phyloP scores from a whole-genome alignment of 1,140 invertebrate species.

The Drosophila melanogaster region Release_6_plus_ISO1_MT NC_004354.4:21308001-21308500 shows the following conservation, averaged over 20 bases:
- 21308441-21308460: slow-evolving; percentile 75
- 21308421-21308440: slow-evolving; percentile 64
- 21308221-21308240: slow-evolving; percentile 70
- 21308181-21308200: background rate
- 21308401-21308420: slow-evolving; percentile 92
- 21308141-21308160: slow-evolving; percentile 64
- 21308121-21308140: slow-evolving; percentile 68
- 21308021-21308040: no score
- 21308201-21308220: background rate
- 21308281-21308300: slow-evolving; percentile 74
- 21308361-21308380: slow-evolving; percentile 96
- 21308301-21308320: slow-evolving; percentile 70
- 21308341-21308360: slow-evolving; percentile 94
- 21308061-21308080: no score
- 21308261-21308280: slow-evolving; percentile 65
- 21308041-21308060: no score
- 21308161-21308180: background rate
- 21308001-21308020: no score
- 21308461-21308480: slow-evolving; percentile 61
- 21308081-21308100: slow-evolving; percentile 74
- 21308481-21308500: slow-evolving; percentile 71
- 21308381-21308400: slow-evolving; percentile 98
- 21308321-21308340: slow-evolving; percentile 91
- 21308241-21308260: slow-evolving; percentile 58
- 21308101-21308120: slow-evolving; percentile 69